phyloP scores from a whole-genome alignment of 2,113 vertebrate genomes.

The Gavia stellata region DNA sequence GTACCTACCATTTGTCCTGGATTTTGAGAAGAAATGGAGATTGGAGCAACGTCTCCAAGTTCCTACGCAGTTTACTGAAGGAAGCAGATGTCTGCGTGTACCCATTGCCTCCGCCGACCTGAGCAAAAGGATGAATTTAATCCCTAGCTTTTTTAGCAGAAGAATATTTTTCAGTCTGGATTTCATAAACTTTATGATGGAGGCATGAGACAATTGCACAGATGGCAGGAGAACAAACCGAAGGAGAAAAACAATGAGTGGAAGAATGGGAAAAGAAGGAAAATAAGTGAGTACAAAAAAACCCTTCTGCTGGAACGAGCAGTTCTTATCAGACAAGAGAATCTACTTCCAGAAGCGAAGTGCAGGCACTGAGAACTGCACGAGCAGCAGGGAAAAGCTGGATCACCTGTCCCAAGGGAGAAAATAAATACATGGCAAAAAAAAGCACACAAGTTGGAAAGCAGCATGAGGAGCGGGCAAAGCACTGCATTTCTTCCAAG shows the following conservation, averaged over 20 bases:
- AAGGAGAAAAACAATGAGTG: neutral
- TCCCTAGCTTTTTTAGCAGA: neutral
- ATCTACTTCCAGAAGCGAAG: neutral
- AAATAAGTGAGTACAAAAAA: neutral
- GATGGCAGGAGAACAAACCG: neutral
- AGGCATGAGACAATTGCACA: neutral
- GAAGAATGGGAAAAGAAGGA: neutral
- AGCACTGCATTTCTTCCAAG: neutral
- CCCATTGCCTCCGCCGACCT: neutral
- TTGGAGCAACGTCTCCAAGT: neutral
- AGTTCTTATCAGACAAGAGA: neutral
- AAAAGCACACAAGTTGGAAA: neutral
- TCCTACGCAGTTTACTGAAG: neutral
- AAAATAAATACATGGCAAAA: constrained; percentile 1
- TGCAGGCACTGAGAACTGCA: neutral
- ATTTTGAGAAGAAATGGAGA: neutral
- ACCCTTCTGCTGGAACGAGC: neutral
- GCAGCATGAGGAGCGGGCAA: neutral
- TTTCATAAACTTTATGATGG: neutral
- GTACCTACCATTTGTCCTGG: neutral
- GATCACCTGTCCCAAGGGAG: neutral
- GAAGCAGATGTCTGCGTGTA: neutral
- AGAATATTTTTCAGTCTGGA: neutral
- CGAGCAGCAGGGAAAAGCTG: neutral
- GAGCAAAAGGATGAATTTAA: neutral